These are phyloP conservation scores for Eudasyphora cyanicolor DNA, from an alignment of 2,888 invertebrate species.

Conservation along the genomic window DNA sequence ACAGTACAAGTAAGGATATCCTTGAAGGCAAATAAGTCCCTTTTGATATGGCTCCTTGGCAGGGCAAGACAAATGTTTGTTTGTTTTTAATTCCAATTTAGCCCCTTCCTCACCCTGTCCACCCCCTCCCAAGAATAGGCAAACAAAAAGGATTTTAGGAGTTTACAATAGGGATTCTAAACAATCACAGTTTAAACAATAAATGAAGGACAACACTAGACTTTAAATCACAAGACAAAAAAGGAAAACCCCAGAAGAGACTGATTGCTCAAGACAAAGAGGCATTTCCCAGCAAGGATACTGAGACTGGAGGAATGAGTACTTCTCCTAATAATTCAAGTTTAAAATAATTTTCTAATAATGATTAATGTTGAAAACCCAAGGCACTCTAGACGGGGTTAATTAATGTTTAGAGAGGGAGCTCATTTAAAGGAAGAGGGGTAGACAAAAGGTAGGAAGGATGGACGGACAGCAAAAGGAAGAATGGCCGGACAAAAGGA, in stretches of 20 bases:
- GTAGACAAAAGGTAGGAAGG: too few relatives aligned
- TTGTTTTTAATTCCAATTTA: constrained; percentile 37
- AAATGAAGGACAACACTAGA: not conserved
- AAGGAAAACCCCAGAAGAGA: too few relatives aligned
- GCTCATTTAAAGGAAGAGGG: too few relatives aligned
- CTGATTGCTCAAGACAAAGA: too few relatives aligned
- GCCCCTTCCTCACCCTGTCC: not conserved
- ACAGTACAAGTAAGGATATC: not conserved
- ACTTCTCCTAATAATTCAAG: too few relatives aligned
- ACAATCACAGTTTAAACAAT: not conserved
- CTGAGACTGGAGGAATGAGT: too few relatives aligned
- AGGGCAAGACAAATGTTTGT: constrained; percentile 29
- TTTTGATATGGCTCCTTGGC: not conserved
- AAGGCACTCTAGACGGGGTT: not conserved
- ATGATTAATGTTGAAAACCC: constrained; percentile 22
- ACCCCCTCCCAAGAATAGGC: not conserved
- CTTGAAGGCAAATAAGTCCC: not conserved
- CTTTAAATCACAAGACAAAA: not conserved
- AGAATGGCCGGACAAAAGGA: too few relatives aligned
- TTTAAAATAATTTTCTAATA: not conserved
- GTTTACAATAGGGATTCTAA: not conserved
- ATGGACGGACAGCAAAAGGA: too few relatives aligned
- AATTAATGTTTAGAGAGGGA: not conserved
- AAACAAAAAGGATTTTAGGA: constrained; percentile 2
- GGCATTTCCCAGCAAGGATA: too few relatives aligned